A percentile compares a stretch with the other conserved stretches of the same genome.
Conservation (phyloP, 2,113 vertebrate genomes). For the Elachura formosa region DNA sequence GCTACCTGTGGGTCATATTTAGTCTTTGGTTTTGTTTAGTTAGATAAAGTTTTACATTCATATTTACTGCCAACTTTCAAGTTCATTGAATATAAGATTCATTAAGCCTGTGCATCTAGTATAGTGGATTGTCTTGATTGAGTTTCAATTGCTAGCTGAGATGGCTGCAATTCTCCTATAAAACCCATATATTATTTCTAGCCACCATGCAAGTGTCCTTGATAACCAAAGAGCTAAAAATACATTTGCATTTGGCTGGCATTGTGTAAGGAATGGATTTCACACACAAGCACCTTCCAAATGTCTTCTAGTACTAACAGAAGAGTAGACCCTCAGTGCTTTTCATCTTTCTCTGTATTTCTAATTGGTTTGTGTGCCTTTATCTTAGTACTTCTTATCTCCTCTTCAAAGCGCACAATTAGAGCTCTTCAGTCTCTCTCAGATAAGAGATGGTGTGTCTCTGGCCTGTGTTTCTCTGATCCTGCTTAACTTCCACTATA, state of each 20-base stretch:
- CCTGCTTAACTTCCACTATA: background rate
- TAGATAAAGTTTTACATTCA: background rate
- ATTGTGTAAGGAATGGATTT: background rate
- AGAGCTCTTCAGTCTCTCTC: background rate
- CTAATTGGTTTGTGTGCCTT: background rate
- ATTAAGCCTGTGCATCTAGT: background rate
- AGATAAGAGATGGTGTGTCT: background rate
- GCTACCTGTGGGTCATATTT: background rate
- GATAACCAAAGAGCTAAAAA: background rate
- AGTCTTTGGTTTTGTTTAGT: background rate
- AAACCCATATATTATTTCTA: background rate
- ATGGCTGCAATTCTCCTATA: background rate
- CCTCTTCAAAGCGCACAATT: background rate
- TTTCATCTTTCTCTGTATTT: background rate
- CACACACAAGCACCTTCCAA: background rate
- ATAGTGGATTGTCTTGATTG: background rate
- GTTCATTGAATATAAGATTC: background rate
- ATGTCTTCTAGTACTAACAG: background rate
- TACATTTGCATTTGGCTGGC: background rate
- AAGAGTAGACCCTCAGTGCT: background rate
- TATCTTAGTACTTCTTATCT: conserved; percentile 4
- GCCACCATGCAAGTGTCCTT: background rate
- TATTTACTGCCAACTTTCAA: background rate
- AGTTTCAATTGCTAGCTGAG: background rate
- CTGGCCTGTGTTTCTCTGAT: background rate